These are phyloP conservation scores for Sialia sialis DNA, from an alignment of 2,113 vertebrate species.

Conservation along the genomic window DNA sequence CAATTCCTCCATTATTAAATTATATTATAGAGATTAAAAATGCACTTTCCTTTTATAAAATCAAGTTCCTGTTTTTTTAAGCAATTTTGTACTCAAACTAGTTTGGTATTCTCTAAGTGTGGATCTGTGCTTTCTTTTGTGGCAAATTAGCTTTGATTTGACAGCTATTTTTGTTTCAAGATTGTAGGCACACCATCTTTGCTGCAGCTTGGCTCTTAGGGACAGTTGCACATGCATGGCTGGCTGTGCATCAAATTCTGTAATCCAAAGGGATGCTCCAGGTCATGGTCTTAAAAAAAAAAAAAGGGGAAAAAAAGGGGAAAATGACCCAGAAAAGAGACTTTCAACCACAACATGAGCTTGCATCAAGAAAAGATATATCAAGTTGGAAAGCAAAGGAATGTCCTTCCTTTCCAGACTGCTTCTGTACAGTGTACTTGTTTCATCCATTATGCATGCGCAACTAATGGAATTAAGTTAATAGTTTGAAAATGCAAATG, in stretches of 20 bases:
- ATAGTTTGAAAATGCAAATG: not conserved
- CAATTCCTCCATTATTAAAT: not conserved
- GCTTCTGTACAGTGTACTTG: not conserved
- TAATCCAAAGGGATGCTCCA: slow-evolving; percentile 28
- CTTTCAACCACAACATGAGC: not conserved
- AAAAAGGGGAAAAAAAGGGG: not conserved
- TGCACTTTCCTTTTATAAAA: not conserved
- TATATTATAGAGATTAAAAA: not conserved
- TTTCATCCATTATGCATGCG: not conserved
- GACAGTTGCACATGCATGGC: slow-evolving; percentile 44
- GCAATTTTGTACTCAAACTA: not conserved
- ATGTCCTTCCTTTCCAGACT: not conserved
- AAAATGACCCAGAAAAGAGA: not conserved
- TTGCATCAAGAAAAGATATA: not conserved
- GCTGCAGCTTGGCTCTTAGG: slow-evolving; percentile 42
- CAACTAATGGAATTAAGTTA: not conserved
- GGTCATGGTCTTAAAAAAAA: not conserved
- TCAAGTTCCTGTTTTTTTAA: not conserved
- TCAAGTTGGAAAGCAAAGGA: not conserved
- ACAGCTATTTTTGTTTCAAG: slow-evolving; percentile 48
- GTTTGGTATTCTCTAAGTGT: not conserved
- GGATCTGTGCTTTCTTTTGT: not conserved
- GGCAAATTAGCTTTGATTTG: slow-evolving; percentile 47
- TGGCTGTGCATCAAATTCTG: slow-evolving; percentile 43
- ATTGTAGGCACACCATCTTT: slow-evolving; percentile 25